These are phyloP conservation scores for Callyntrura guangdongensis DNA, from an alignment of 2,888 invertebrate species.

Conservation along the genomic window DNA sequence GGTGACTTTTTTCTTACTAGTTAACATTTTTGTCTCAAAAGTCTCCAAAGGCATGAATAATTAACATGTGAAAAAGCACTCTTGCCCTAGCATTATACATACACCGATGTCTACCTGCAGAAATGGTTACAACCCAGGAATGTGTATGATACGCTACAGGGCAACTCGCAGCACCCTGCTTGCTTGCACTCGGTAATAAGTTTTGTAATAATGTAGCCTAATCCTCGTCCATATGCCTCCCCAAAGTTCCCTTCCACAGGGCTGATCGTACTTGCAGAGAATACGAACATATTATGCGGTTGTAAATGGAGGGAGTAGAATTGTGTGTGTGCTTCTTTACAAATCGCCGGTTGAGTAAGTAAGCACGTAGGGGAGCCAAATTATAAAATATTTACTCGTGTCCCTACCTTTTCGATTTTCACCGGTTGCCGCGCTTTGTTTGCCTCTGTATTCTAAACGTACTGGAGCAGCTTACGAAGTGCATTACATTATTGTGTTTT, in stretches of 20 bases:
- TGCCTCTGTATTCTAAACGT: background rate
- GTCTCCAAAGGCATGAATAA: conserved; percentile 71
- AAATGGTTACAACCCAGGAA: background rate
- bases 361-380: background rate
- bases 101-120: background rate
- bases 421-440: conserved; percentile 27
- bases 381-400: conserved; percentile 70
- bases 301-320: background rate
- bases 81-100: background rate
- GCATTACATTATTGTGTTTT: conserved; percentile 2
- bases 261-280: background rate
- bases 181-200: background rate
- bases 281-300: background rate
- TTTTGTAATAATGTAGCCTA: conserved; percentile 1
- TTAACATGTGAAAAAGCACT: conserved; percentile 63
- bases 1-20: conserved; percentile 15
- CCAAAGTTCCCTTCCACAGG: background rate
- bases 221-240: background rate
- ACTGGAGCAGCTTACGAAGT: conserved; percentile 5
- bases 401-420: conserved; percentile 54
- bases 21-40: conserved; percentile 57
- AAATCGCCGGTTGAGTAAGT: background rate
- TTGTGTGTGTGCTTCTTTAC: background rate
- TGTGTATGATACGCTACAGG: background rate
- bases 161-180: background rate